Conservation (phyloP, 2,113 vertebrate genomes). For the Gadus macrocephalus region DNA sequence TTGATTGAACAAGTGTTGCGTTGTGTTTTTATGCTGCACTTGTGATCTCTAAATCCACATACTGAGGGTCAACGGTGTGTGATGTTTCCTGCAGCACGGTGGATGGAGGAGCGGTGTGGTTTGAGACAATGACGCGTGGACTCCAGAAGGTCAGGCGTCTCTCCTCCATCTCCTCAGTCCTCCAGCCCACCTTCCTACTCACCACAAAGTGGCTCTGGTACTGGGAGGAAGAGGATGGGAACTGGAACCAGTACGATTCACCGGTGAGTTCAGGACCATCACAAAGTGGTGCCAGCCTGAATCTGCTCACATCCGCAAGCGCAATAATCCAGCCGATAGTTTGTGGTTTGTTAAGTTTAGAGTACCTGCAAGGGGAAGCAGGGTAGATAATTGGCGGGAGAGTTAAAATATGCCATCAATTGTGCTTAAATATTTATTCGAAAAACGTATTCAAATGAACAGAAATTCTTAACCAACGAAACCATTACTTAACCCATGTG, state of each 20-base stretch:
- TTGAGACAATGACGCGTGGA: slow-evolving; percentile 62
- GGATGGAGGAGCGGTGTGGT: slow-evolving; percentile 26
- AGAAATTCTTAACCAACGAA: no score
- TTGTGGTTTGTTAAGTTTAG: neutral
- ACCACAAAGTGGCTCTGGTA: slow-evolving; percentile 72
- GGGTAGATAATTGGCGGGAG: neutral
- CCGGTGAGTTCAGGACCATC: slow-evolving; percentile 43
- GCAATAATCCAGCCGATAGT: neutral
- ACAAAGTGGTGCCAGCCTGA: neutral
- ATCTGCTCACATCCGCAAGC: neutral
- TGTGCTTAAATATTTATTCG: no score
- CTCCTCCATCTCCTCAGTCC: slow-evolving; percentile 54
- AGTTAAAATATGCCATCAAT: neutral
- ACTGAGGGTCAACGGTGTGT: neutral
- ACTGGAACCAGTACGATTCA: slow-evolving; percentile 59
- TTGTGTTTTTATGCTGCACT: neutral
- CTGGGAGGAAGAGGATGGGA: slow-evolving; percentile 66
- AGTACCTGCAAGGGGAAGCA: neutral
- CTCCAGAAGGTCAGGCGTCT: slow-evolving; percentile 43
- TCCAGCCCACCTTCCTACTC: slow-evolving; percentile 50
- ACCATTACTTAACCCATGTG: no score
- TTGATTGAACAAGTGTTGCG: neutral
- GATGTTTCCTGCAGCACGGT: slow-evolving; percentile 24
- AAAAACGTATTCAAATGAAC: no score
- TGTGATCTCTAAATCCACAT: neutral